Conservation (phyloP, 2,888 invertebrate species). For the Patella pellucida region DNA sequence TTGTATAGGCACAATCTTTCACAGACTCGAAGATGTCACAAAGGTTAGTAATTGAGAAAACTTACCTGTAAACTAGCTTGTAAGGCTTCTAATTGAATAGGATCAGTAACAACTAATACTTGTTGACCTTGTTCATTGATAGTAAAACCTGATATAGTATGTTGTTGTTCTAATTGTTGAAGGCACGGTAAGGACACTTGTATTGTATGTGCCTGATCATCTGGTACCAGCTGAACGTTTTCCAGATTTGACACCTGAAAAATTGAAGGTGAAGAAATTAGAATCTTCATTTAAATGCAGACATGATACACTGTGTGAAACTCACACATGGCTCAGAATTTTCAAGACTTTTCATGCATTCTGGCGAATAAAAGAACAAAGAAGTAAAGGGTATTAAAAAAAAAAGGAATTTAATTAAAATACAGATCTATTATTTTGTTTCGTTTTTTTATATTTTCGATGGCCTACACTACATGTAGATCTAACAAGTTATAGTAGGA, state of each 20-base stretch:
- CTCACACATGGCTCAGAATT: not conserved
- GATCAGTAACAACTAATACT: slow-evolving; percentile 65
- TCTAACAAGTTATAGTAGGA: no score
- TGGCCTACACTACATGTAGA: no score
- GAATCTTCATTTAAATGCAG: not conserved
- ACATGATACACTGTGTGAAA: not conserved
- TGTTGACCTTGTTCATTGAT: slow-evolving; percentile 61
- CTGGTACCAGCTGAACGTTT: slow-evolving; percentile 12
- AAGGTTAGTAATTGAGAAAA: not conserved
- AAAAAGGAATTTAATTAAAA: no score
- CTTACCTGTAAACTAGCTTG: slow-evolving; percentile 45
- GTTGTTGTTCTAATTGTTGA: slow-evolving; percentile 49
- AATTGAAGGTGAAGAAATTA: slow-evolving; percentile 10
- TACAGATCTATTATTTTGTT: no score
- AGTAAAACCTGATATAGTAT: slow-evolving; percentile 54
- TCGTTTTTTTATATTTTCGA: no score
- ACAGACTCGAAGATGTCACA: not conserved
- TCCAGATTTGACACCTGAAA: slow-evolving; percentile 29
- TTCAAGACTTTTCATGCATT: no score
- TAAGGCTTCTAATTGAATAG: slow-evolving; percentile 61
- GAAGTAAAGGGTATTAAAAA: no score
- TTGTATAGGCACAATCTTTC: not conserved
- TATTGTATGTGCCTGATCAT: not conserved
- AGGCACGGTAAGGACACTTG: slow-evolving; percentile 29
- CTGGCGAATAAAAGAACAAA: no score